Percentiles rank a stretch among this genome's conserved stretches.
Conservation (phyloP, 2,888 invertebrate species). For the Zaprionus obscuricornis region DNA sequence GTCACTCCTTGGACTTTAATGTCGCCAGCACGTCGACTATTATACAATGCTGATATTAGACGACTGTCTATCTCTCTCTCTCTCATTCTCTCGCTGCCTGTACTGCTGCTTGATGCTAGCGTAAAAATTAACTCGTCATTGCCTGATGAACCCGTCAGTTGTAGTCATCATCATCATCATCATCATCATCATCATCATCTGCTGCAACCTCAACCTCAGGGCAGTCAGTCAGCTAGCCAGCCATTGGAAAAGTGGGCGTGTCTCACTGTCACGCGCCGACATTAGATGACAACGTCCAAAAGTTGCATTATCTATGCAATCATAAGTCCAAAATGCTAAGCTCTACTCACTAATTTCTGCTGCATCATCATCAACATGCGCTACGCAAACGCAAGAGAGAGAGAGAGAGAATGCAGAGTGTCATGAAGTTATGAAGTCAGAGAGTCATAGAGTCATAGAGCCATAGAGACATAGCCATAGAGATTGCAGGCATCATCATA, state of each 20-base stretch:
- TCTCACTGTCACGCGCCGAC: slow-evolving; percentile 68
- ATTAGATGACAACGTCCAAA: slow-evolving; percentile 57
- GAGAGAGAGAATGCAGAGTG: slow-evolving; percentile 1
- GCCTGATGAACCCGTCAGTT: slow-evolving; percentile 50
- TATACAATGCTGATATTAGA: slow-evolving; percentile 61
- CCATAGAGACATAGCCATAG: no score
- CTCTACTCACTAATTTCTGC: slow-evolving; percentile 56
- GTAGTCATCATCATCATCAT: slow-evolving; percentile 19
- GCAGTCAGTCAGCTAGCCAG: background rate
- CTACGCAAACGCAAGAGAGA: slow-evolving; percentile 35
- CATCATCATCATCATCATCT: background rate
- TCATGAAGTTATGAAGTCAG: slow-evolving; percentile 16
- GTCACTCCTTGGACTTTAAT: slow-evolving; percentile 75
- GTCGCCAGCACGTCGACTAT: slow-evolving; percentile 60
- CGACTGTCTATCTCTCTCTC: slow-evolving; percentile 10
- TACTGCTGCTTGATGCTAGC: slow-evolving; percentile 72
- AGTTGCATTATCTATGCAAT: slow-evolving; percentile 64
- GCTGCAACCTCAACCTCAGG: slow-evolving; percentile 5
- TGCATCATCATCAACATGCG: slow-evolving; percentile 49
- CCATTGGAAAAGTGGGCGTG: slow-evolving; percentile 43
- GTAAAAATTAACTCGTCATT: slow-evolving; percentile 77
- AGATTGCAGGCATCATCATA: slow-evolving; percentile 26
- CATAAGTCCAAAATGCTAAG: slow-evolving; percentile 25
- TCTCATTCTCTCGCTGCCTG: slow-evolving; percentile 27
- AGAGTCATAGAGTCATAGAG: background rate